Percentiles rank a stretch among this genome's conserved stretches.
phyloP scores from a whole-genome alignment of 1,140 invertebrate species.

The Neuroterus valhalla region DNA sequence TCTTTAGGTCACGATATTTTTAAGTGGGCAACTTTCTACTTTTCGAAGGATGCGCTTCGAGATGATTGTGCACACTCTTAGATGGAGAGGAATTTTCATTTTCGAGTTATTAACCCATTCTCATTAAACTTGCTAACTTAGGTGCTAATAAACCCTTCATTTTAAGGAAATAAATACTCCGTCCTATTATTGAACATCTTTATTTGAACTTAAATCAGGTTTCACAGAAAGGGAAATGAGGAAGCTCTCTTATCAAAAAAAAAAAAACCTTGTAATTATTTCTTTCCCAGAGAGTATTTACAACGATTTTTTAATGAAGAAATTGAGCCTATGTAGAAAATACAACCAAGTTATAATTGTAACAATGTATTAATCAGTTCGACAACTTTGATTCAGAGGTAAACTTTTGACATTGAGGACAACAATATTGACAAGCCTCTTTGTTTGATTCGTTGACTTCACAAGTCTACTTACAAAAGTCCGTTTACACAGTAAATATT shows the following conservation, averaged over 20 bases:
- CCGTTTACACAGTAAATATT: not conserved
- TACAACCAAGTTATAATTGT: constrained; percentile 49
- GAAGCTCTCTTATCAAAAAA: not conserved
- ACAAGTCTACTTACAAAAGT: constrained; percentile 49
- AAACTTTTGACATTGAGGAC: constrained; percentile 57
- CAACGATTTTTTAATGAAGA: constrained; percentile 34
- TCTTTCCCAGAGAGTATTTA: not conserved
- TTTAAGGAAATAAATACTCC: too few species aligned
- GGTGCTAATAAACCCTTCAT: too few species aligned
- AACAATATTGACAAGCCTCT: constrained; percentile 66
- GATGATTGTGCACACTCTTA: constrained; percentile 3
- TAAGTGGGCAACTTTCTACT: constrained; percentile 23
- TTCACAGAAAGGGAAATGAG: not conserved
- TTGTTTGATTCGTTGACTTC: constrained; percentile 61
- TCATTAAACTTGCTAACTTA: too few species aligned
- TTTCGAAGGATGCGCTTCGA: constrained; percentile 13
- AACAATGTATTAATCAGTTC: constrained; percentile 57
- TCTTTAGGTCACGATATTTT: constrained; percentile 16
- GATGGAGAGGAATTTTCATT: not conserved
- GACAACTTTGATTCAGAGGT: constrained; percentile 55
- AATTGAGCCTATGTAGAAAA: constrained; percentile 38
- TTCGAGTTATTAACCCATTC: not conserved
- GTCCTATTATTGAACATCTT: constrained; percentile 2
- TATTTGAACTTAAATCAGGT: constrained; percentile 13
- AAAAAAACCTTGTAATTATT: not conserved